Conservation (phyloP, 1,140 invertebrate genomes). For the Penaeus chinensis region DNA sequence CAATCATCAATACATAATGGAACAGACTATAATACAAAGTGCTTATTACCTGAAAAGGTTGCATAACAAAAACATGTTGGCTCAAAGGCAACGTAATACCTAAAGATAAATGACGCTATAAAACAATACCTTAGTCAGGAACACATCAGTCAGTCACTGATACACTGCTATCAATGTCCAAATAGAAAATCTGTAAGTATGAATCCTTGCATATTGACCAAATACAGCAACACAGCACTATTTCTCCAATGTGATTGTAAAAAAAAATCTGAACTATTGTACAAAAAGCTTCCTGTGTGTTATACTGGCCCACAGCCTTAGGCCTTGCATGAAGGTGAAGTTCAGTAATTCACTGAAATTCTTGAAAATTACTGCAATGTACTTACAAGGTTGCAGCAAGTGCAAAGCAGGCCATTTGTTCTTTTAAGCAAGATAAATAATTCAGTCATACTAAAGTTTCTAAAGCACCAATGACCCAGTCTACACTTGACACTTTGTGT, state of each 20-base stretch:
- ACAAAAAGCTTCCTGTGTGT: constrained; percentile 5
- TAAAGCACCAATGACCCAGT: no score
- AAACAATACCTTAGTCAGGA: constrained; percentile 5
- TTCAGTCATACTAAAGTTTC: no score
- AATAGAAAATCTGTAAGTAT: no score
- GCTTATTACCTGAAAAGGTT: constrained; percentile 49
- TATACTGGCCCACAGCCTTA: constrained; percentile 51
- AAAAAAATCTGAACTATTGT: no score
- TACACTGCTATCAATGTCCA: no score
- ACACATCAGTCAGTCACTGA: background rate
- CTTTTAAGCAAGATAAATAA: no score
- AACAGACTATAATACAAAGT: constrained; percentile 53
- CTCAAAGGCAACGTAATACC: constrained; percentile 22
- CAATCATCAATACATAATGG: constrained; percentile 53
- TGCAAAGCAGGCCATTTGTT: no score
- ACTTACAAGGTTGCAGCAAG: constrained; percentile 23
- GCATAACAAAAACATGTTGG: constrained; percentile 36
- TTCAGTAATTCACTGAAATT: constrained; percentile 17
- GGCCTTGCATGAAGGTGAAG: constrained; percentile 18
- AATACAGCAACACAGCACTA: no score
- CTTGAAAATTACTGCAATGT: constrained; percentile 13
- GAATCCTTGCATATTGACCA: no score
- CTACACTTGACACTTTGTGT: no score
- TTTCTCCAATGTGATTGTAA: no score
- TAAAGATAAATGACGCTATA: constrained; percentile 6